phyloP scores from a whole-genome alignment of 1,140 invertebrate genomes.

The Drosophila paulistorum region DNA sequence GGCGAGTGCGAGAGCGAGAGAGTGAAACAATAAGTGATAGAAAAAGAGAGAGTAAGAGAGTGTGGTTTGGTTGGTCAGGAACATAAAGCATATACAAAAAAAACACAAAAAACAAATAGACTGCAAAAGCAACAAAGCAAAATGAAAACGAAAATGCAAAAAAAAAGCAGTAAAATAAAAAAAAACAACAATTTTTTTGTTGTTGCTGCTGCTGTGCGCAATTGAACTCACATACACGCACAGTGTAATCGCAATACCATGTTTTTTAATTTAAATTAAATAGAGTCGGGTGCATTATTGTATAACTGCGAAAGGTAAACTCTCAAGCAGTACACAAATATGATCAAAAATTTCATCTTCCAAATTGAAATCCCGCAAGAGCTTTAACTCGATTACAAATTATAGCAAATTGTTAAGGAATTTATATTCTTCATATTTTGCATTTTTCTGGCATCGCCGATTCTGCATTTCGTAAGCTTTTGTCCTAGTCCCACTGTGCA shows the following conservation, averaged over 20 bases:
- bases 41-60: constrained; percentile 26
- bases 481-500: constrained; percentile 33
- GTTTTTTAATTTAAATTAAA: background rate
- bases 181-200: constrained; percentile 49
- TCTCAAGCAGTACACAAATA: too few relatives aligned
- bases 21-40: constrained; percentile 19
- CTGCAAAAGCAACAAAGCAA: constrained; percentile 40
- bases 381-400: too few relatives aligned
- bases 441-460: background rate
- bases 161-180: constrained; percentile 64
- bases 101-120: constrained; percentile 27
- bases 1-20: constrained; percentile 8
- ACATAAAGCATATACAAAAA: constrained; percentile 26
- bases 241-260: constrained; percentile 8
- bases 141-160: constrained; percentile 44
- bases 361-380: too few relatives aligned
- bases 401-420: too few relatives aligned
- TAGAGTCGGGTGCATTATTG: background rate
- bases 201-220: constrained; percentile 64
- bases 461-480: background rate
- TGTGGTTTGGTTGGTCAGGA: constrained; percentile 43
- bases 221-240: constrained; percentile 60
- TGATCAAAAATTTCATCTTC: too few relatives aligned
- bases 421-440: too few relatives aligned
- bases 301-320: too few relatives aligned